Evolutionary conservation across 2,113 vertebrate genomes (phyloP).

Genomic region (Oreocharis arfaki): DNA sequence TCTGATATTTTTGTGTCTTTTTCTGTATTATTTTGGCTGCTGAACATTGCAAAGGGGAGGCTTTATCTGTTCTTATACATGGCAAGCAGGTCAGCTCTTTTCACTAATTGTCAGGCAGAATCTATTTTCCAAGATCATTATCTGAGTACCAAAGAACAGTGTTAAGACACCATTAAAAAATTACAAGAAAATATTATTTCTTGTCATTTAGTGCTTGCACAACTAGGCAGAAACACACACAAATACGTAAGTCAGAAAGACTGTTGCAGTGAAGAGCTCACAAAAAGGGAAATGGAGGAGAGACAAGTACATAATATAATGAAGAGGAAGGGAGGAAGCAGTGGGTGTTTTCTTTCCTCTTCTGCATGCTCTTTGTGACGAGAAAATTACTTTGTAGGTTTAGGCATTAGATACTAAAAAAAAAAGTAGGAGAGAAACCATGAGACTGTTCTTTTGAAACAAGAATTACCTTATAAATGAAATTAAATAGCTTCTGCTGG

Average conservation of each 20-base stretch:
- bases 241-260: neutral
- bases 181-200: neutral
- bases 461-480: constrained; percentile 14
- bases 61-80: neutral
- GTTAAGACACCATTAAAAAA: neutral
- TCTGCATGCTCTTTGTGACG: neutral
- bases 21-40: neutral
- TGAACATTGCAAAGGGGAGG: neutral
- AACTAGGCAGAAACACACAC: neutral
- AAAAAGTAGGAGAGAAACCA: neutral
- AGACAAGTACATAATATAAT: neutral
- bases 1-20: neutral
- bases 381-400: constrained; percentile 16
- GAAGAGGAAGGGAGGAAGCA: neutral
- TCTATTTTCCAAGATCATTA: neutral
- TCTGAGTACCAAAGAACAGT: neutral
- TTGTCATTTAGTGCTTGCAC: neutral
- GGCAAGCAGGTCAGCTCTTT: neutral
- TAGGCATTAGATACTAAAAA: neutral
- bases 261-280: neutral
- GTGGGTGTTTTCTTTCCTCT: neutral
- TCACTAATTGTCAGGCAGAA: neutral
- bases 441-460: constrained; percentile 1
- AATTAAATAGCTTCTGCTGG: constrained; percentile 1
- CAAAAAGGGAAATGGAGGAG: neutral